These are phyloP conservation scores for Thamnophis elegans DNA, from an alignment of 2,797 vertebrate species.

Conservation along the genomic window DNA sequence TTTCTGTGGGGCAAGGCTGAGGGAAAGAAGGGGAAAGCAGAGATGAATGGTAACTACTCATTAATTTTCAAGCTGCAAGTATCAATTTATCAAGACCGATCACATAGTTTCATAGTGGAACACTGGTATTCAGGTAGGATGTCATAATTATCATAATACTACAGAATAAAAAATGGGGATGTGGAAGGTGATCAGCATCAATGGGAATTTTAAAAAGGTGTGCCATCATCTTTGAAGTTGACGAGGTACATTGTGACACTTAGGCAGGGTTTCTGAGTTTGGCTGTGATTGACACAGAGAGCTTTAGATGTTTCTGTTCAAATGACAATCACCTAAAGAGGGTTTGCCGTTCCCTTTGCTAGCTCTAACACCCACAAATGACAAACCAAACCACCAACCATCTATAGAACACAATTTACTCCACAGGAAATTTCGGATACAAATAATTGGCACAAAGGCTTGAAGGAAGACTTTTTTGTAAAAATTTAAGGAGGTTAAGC, in stretches of 20 bases:
- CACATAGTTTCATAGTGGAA: no score
- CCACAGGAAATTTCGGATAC: background rate
- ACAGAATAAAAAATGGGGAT: background rate
- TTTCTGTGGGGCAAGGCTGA: no score
- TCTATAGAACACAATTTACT: background rate
- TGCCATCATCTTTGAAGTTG: background rate
- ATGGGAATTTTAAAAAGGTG: background rate
- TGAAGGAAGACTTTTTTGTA: background rate
- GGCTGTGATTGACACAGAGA: background rate
- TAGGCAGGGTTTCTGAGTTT: background rate
- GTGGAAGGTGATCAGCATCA: background rate
- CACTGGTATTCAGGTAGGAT: no score
- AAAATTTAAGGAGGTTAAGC: background rate
- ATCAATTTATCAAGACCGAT: no score
- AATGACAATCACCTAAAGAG: background rate
- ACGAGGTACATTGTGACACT: background rate
- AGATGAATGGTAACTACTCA: no score
- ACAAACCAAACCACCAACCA: background rate
- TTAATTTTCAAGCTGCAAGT: no score
- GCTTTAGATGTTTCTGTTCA: background rate
- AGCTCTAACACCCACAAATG: background rate
- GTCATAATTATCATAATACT: background rate
- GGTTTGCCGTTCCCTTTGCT: background rate
- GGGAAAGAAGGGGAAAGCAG: no score
- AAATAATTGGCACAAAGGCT: background rate